Percentiles rank a stretch among this genome's conserved stretches.
These are phyloP conservation scores for Alcedo quadribrachys DNA, from an alignment of 2,797 vertebrate species.

Conservation along the genomic window DNA sequence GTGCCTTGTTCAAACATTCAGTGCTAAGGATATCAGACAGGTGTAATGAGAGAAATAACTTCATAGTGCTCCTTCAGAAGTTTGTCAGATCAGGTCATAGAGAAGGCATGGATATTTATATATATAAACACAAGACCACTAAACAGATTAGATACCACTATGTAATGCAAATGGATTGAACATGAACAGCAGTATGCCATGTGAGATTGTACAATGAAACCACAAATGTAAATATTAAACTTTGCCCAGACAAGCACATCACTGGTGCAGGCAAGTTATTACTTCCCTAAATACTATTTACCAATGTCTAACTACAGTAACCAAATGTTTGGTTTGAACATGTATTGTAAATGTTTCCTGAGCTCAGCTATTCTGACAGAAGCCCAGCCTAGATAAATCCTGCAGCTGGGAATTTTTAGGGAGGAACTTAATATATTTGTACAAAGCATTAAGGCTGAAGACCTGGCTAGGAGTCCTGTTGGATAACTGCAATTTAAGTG, in stretches of 20 bases:
- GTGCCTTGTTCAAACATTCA: background rate
- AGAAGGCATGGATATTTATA: background rate
- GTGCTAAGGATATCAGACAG: background rate
- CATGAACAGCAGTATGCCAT: background rate
- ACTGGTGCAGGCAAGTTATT: conserved; percentile 31
- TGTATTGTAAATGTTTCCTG: conserved; percentile 34
- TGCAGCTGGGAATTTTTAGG: background rate
- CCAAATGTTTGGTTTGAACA: conserved; percentile 50
- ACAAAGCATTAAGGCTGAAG: background rate
- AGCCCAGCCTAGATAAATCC: background rate
- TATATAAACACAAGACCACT: background rate
- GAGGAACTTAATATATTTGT: background rate
- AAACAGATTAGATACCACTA: background rate
- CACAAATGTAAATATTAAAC: conserved; percentile 55
- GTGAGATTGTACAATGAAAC: conserved; percentile 18
- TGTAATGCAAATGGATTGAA: background rate
- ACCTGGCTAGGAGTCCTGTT: background rate
- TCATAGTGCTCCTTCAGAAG: background rate
- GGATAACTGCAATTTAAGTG: background rate
- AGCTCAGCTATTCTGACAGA: conserved; percentile 49
- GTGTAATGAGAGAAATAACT: background rate
- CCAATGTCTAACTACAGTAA: conserved; percentile 39
- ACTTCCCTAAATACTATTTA: conserved; percentile 35
- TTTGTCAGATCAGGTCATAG: background rate
- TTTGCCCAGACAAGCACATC: conserved; percentile 36